Evolutionary conservation across 1,140 invertebrate species (phyloP).

Genomic region (Phortica variegata): DNA sequence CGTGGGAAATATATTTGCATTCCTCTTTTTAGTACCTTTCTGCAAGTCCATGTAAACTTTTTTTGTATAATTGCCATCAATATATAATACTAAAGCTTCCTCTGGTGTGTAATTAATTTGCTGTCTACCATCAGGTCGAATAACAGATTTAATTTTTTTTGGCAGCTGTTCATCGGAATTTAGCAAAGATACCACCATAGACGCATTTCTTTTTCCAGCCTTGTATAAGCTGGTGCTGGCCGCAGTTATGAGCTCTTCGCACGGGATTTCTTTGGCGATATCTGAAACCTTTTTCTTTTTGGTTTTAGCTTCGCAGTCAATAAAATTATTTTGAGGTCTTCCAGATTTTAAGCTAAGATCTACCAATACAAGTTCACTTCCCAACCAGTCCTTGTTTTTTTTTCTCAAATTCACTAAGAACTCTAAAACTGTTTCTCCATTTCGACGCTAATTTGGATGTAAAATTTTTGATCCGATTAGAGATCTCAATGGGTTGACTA

Average conservation of each 20-base stretch:
- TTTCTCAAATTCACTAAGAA: not conserved
- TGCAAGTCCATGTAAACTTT: conserved; percentile 3
- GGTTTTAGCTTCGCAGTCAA: too few species aligned
- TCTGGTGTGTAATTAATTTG: not conserved
- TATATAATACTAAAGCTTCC: not conserved
- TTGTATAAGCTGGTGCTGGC: not conserved
- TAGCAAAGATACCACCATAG: too few species aligned
- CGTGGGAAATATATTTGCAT: not conserved
- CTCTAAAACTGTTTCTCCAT: too few species aligned
- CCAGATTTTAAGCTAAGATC: too few species aligned
- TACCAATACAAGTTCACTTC: too few species aligned
- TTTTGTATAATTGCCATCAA: conserved; percentile 1
- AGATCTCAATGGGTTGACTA: not conserved
- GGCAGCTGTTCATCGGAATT: too few species aligned
- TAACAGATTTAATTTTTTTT: not conserved
- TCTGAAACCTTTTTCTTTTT: not conserved
- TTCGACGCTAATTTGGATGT: too few species aligned
- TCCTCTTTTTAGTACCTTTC: not conserved
- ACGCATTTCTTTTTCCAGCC: too few species aligned
- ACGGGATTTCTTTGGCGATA: not conserved
- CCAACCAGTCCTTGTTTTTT: not conserved
- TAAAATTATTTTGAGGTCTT: too few species aligned
- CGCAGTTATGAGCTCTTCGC: not conserved
- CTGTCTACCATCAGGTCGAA: not conserved
- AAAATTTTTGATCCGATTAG: not conserved